A percentile compares a stretch with the other conserved stretches of the same genome.
Conservation (phyloP, 2,888 invertebrate genomes). For the Apodemia hepburni region DNA sequence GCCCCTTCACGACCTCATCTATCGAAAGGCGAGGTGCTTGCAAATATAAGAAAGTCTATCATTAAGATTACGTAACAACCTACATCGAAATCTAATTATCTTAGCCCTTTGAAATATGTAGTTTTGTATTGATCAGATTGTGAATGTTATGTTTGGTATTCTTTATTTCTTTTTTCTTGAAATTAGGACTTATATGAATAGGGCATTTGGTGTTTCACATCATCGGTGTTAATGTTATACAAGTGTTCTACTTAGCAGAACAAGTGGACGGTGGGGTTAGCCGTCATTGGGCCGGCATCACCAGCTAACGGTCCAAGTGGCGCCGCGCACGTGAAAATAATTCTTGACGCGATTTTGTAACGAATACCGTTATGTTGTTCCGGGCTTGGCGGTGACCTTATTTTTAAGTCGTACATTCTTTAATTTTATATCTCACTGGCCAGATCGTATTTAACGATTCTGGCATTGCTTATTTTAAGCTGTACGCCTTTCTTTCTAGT, state of each 20-base stretch:
- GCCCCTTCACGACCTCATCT: slow-evolving; percentile 43
- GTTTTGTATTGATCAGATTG: neutral
- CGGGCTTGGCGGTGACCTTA: slow-evolving; percentile 75
- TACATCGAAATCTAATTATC: neutral
- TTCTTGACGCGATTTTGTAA: slow-evolving; percentile 79
- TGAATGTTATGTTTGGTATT: neutral
- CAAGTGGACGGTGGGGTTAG: slow-evolving; percentile 48
- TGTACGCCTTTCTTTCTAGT: neutral
- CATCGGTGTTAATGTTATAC: slow-evolving; percentile 15
- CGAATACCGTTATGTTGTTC: slow-evolving; percentile 75
- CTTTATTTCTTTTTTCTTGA: neutral
- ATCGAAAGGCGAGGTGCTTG: slow-evolving; percentile 38
- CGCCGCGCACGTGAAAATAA: slow-evolving; percentile 75
- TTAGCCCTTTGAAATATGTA: neutral
- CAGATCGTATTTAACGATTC: slow-evolving; percentile 12
- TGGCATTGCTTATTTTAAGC: slow-evolving; percentile 3
- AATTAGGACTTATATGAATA: neutral
- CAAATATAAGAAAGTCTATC: slow-evolving; percentile 16
- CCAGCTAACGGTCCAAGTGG: slow-evolving; percentile 61
- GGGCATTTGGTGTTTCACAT: neutral
- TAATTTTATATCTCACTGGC: slow-evolving; percentile 69
- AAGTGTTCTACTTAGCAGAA: slow-evolving; percentile 54
- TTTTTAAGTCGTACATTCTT: slow-evolving; percentile 65
- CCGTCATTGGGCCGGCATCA: slow-evolving; percentile 44
- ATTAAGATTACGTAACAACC: slow-evolving; percentile 10